Conservation (phyloP, 2,113 vertebrate species). For the Lasiurus borealis region DNA sequence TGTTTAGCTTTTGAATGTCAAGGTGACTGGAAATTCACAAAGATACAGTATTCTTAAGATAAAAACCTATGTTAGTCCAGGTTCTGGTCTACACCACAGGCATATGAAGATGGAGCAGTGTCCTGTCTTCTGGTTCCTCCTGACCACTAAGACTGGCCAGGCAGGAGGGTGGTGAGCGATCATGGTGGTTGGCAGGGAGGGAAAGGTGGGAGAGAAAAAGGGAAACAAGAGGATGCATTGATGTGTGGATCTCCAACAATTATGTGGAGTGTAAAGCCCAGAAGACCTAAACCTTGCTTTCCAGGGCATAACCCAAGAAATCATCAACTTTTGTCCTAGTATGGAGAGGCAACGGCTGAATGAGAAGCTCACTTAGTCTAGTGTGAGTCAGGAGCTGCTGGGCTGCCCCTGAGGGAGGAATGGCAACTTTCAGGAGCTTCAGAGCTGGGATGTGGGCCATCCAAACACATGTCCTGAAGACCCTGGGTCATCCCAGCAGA, state of each 20-base stretch:
- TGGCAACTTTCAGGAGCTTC: neutral
- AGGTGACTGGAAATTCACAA: conserved; percentile 30
- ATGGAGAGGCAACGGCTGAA: neutral
- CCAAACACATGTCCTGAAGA: neutral
- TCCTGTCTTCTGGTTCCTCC: neutral
- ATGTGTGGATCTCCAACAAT: neutral
- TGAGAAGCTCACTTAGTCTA: neutral
- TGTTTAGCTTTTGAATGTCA: neutral
- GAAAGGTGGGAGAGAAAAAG: neutral
- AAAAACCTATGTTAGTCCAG: neutral
- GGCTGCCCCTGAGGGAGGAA: neutral
- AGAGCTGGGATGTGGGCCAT: neutral
- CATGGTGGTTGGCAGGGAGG: neutral
- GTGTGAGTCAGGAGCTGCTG: neutral
- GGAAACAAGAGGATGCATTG: neutral
- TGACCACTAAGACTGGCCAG: neutral
- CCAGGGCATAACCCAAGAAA: neutral
- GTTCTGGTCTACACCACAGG: neutral
- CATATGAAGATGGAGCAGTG: neutral
- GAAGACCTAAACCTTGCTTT: neutral
- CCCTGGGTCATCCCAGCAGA: neutral
- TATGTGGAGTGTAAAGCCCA: neutral
- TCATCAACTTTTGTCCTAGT: neutral
- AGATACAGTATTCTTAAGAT: conserved; percentile 8
- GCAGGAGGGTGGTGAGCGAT: neutral